Evolutionary conservation across 2,113 vertebrate species (phyloP), one percentile per base, ranked within the genome.

Genomic region (Gracilinanus agilis): DNA sequence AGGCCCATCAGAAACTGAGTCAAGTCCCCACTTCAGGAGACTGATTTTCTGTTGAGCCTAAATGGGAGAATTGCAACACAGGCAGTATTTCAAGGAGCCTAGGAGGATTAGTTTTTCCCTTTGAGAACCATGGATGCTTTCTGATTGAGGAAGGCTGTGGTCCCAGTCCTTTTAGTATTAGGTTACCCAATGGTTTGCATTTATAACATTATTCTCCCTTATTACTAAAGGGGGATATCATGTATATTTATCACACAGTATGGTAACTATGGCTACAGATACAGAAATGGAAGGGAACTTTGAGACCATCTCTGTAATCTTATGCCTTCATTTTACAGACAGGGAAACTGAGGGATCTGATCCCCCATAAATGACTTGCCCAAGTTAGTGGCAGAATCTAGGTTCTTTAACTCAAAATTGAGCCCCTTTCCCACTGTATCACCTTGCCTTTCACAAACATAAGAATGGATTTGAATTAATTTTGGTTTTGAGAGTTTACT

Each of bases 11-110:
- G 54, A 88, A 94, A 53, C 9, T 54, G 23, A 91, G 25, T 19
- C 19, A 25, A 95, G 83, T 44, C 89, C 34, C 90, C 91, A 93
- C 94, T 91, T 92, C 2, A 34, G 89, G 44, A 93, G 95, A 88
- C 92, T 55, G 19, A 55, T 58, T 92, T 95, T 49, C 90, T 95
- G 67, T 96, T 92, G 61, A 96, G 89, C 93, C n/a, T 49, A 94
- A 96, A 53, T 44, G 49, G 93, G 25, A 49, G 8, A 96, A 61
- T 24, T 94, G 29, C 27, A 24, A 16, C 29, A 83, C 19, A 92
- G 92, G 93, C 58, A 93, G 89, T 92, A 96, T 83, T 90, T 83
- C 29, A 53, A 21, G 6, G 91, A 7, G 44, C 53, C 53, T 93
- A 55, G 27, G 93, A 34, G 49, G 34, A 92, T 44, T n/a, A 40